A percentile compares a stretch with the other conserved stretches of the same genome.
These are phyloP conservation scores for Limanda limanda DNA, from an alignment of 2,113 vertebrate species.

Conservation along the genomic window DNA sequence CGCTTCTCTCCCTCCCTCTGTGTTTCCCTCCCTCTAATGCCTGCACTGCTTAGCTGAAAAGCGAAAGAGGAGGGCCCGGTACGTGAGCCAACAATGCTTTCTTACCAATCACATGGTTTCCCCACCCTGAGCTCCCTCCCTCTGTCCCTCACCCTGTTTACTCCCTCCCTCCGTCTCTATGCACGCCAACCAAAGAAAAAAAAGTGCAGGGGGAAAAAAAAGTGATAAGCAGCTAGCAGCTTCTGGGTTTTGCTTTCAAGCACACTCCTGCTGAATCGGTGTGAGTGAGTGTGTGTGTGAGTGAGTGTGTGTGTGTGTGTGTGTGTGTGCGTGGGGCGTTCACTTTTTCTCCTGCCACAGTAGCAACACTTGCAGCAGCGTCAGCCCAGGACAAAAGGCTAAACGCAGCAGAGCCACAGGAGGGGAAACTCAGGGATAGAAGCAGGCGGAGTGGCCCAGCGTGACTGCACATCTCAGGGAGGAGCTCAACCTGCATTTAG, in stretches of 20 bases:
- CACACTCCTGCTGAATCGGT: constrained; percentile 75
- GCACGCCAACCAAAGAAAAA: constrained; percentile 60
- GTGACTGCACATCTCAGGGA: constrained; percentile 67
- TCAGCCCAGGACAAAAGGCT: constrained; percentile 71
- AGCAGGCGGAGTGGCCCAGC: constrained; percentile 59
- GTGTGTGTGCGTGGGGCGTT: constrained; percentile 41
- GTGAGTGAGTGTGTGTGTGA: constrained; percentile 48
- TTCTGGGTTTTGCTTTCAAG: constrained; percentile 85
- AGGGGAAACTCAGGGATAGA: constrained; percentile 66
- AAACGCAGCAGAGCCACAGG: constrained; percentile 63
- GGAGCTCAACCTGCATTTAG: constrained; percentile 59
- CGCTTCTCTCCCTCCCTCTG: constrained; percentile 44
- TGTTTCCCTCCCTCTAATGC: constrained; percentile 42
- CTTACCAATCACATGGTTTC: constrained; percentile 77
- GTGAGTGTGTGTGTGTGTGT: constrained; percentile 37
- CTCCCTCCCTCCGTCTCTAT: constrained; percentile 67
- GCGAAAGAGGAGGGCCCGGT: constrained; percentile 60
- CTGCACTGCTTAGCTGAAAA: constrained; percentile 46
- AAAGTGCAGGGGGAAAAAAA: constrained; percentile 61
- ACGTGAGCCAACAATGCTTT: constrained; percentile 31
- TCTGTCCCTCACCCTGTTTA: constrained; percentile 4
- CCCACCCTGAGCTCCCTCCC: constrained; percentile 53
- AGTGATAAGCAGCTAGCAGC: constrained; percentile 82
- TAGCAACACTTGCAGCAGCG: constrained; percentile 65
- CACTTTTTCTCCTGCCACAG: constrained; percentile 68